Base-by-base conservation (phyloP, 2,888 invertebrate genomes). In the Sarcophaga carnaria region DNA sequence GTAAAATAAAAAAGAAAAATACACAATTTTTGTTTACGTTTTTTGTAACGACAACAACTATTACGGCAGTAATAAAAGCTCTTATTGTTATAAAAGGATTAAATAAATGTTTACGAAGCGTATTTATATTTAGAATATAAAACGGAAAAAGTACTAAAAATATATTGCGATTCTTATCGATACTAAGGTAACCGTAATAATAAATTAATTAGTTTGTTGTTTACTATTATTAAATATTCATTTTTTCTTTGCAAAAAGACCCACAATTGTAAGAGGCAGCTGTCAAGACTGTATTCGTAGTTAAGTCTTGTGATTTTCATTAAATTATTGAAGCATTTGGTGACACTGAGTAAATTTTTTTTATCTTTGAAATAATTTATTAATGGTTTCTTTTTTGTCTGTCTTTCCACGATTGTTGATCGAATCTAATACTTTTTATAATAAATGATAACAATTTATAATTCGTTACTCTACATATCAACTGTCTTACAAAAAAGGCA, bases 301-400 rank as follows among this genome's bases (percentile, higher is more conserved):
- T 20, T 63, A 59, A 64, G 74, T 76, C 82, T 82, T 82, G 82
- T 82, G 82, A 82, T 82, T 71, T 76, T 64, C 76, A 76, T 82
- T 71, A 70, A 70, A 37, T 70, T 81, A 25, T 47, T 37, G 10
- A n/a, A 63, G 62, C 4, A 22, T 47, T 63, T 45, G n/a, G 17
- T 54, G 17, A 54, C 54, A 54, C 54, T 54, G 17, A 10, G 45
- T 45, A n/a, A 0, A 20, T 45, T 45, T n/a, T 67, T 67, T 17
- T 66, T n/a, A 37, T 37, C 27, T 66, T 37, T 66, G 62, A n/a
- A 22, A 10, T 62, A 20, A 62, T 62, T 62, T 49, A 49, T 49
- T 49, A 14, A 14, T 49, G 14, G 17, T 62, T 45, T 22, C 1
- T 54, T 27, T 8, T 66, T 49, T 54, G 17, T 2, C 6, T 27